These are phyloP conservation scores for Neoascia interrupta DNA, from an alignment of 2,888 invertebrate species.

Conservation along the genomic window DNA sequence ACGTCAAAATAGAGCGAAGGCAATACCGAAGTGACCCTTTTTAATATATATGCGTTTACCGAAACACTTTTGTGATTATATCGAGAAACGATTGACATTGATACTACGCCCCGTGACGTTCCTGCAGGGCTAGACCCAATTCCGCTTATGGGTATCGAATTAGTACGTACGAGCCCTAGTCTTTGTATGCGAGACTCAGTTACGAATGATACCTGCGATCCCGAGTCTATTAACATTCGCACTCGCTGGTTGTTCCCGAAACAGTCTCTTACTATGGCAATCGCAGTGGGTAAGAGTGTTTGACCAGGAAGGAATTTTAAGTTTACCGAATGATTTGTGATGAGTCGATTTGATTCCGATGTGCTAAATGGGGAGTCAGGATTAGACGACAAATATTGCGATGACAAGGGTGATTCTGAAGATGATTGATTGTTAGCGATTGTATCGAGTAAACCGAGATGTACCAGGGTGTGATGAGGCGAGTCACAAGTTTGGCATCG, in stretches of 20 bases:
- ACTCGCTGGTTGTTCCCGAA: constrained; percentile 4
- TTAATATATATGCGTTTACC: constrained; percentile 4
- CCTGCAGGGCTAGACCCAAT: constrained; percentile 4
- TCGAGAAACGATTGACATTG: not conserved
- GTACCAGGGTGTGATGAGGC: not conserved
- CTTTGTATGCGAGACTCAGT: constrained; percentile 1
- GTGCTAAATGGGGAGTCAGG: too few relatives aligned
- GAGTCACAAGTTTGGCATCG: not conserved
- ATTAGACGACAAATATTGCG: too few relatives aligned
- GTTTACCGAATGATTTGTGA: not conserved
- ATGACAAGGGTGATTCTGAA: too few relatives aligned
- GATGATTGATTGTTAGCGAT: not conserved
- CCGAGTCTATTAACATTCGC: not conserved
- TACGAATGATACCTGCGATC: constrained; percentile 7
- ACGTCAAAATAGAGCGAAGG: not conserved
- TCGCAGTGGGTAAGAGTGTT: not conserved
- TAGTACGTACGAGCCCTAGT: not conserved
- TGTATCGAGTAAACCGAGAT: not conserved
- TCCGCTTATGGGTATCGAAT: constrained; percentile 11
- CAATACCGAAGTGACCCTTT: not conserved
- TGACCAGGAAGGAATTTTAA: not conserved
- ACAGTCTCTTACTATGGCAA: not conserved
- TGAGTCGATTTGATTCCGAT: not conserved
- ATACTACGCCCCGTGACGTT: not conserved
- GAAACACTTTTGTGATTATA: not conserved